These are phyloP conservation scores for Aporophyla lueneburgensis DNA, from an alignment of 2,888 invertebrate genomes.

Conservation along the genomic window DNA sequence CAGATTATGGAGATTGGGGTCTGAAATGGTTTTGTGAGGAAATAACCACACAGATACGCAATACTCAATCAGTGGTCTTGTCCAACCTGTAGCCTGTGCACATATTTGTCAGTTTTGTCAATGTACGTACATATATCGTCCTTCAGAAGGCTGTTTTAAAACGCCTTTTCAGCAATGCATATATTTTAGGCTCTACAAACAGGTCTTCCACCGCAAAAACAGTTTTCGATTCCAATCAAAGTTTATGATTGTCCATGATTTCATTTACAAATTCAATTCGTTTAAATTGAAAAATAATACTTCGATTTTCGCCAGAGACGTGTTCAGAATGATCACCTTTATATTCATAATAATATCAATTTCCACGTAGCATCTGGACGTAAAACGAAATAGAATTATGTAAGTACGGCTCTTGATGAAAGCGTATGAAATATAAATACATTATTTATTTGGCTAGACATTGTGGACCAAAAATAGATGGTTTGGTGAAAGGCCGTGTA, in stretches of 20 bases:
- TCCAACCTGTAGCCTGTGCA: too few relatives aligned
- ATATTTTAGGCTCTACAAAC: background rate
- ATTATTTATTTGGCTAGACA: conserved; percentile 36
- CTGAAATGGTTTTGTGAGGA: too few relatives aligned
- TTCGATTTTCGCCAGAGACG: background rate
- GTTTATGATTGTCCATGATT: conserved; percentile 14
- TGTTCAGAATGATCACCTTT: conserved; percentile 19
- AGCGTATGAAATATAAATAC: conserved; percentile 20
- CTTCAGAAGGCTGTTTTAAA: background rate
- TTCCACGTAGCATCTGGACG: background rate
- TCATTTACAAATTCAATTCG: conserved; percentile 7
- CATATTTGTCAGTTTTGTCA: too few relatives aligned
- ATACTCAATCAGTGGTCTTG: too few relatives aligned
- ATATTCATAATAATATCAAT: background rate
- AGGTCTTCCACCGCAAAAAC: background rate
- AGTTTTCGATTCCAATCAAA: conserved; percentile 9
- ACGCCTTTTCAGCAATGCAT: background rate
- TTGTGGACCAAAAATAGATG: conserved; percentile 5
- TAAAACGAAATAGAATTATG: conserved; percentile 28
- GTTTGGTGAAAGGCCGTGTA: conserved; percentile 3
- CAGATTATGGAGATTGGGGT: too few relatives aligned
- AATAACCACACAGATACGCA: too few relatives aligned
- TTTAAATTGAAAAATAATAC: conserved; percentile 19
- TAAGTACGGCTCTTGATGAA: conserved; percentile 3
- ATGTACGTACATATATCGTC: too few relatives aligned